Evolutionary conservation across 2,888 invertebrate species (phyloP).

Genomic region (Stenodema calcarata): DNA sequence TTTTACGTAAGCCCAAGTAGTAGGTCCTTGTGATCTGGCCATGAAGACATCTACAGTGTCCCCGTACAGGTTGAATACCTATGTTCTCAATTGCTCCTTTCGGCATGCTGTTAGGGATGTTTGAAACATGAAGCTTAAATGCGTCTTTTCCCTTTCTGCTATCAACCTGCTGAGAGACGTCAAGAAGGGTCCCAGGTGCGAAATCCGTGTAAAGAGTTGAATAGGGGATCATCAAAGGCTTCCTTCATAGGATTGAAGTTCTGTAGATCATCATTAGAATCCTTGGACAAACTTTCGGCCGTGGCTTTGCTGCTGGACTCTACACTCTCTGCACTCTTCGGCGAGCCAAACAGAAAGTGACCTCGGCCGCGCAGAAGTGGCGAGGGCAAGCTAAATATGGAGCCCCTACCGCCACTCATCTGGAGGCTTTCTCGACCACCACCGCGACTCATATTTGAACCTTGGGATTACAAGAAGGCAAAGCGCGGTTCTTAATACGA

Average conservation of each 20-base stretch:
- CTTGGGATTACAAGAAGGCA: no score
- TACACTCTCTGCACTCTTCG: background rate
- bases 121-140: background rate
- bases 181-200: background rate
- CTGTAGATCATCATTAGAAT: background rate
- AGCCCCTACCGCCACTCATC: no score
- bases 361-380: no score
- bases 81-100: constrained; percentile 8
- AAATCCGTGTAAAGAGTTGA: background rate
- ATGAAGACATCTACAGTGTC: background rate
- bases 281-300: background rate
- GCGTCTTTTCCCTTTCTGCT: background rate
- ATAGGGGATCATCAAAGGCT: background rate
- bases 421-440: no score
- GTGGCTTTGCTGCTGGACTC: background rate
- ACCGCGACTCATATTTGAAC: no score
- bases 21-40: background rate
- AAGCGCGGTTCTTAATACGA: no score
- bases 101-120: background rate
- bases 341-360: no score
- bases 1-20: constrained; percentile 4
- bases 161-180: background rate
- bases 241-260: background rate
- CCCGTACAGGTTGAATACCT: background rate
- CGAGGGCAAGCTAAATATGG: no score